Evolutionary conservation across 2,113 vertebrate genomes (phyloP), one percentile per base, ranked within the genome.

Genomic region (Anolis sagrei): DNA sequence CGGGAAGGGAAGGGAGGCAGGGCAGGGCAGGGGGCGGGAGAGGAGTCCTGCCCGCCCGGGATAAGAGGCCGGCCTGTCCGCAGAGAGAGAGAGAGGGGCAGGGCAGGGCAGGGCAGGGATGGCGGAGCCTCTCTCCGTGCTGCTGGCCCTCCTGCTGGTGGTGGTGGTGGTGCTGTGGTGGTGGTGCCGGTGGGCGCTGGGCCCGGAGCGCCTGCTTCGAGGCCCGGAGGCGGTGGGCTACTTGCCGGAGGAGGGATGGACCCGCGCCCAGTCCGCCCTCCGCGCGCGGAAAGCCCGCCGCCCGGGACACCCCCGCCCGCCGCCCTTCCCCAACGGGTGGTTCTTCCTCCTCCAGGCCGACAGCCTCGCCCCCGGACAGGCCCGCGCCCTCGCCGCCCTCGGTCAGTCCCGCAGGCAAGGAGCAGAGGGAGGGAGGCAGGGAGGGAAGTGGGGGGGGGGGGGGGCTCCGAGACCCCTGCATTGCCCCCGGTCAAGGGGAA

Each of bases 291-390:
- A 95, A 79, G 88, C 97, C 89, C 95, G 96, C 77, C 96, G 95
- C 49, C 89, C 90, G 14, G 97, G 97, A 0, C 95, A 95, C 1
- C 54, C 54, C 1, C 89, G 96, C 54, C 97, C 97, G 0, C 97
- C 97, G 0, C 90, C 97, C 2, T 98, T 95, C 64, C 97, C 97
- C 5, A 97, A 97, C 86, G 97, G 97, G 90, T 97, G 97, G 97
- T 97, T 95, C 93, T 95, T 96, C 1, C 92, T 97, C 29, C 87
- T 97, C 89, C 96, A 96, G 92, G 97, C 97, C 1, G 91, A 85
- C 87, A 89, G 91, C 94, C 94, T 98, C 92, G 84, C 90, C 51
- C 91, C 76, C 8, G 96, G 96, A 1, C 87, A 95, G 7, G 96
- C 95, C 62, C 95, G 92, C 85, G 94, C 86, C 83, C 88, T 96